Percentiles rank a stretch among this genome's conserved stretches.
phyloP scores from a whole-genome alignment of 2,888 invertebrate species.

The Phania funesta region DNA sequence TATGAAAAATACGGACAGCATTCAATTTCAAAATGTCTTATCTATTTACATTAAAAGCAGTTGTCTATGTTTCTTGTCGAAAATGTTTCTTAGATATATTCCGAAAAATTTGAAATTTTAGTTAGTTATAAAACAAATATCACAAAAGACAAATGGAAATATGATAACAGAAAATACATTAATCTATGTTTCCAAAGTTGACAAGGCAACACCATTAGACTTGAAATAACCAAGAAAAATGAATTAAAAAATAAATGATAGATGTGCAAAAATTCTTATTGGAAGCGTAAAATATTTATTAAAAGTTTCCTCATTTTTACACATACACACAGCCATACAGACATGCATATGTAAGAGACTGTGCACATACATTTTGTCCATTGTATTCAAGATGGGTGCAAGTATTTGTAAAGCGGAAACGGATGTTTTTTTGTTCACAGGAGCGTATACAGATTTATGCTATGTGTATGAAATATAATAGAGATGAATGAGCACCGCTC shows the following conservation, averaged over 20 bases:
- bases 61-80: not conserved
- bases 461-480: too few relatives aligned
- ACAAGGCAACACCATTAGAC: too few relatives aligned
- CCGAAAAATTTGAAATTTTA: too few relatives aligned
- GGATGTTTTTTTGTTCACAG: constrained; percentile 36
- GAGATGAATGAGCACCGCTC: not conserved
- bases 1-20: too few relatives aligned
- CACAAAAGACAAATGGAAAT: too few relatives aligned
- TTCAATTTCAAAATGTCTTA: too few relatives aligned
- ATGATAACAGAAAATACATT: too few relatives aligned
- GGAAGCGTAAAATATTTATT: constrained; percentile 22
- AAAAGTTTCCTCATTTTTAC: not conserved
- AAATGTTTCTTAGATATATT: not conserved
- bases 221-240: not conserved
- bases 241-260: not conserved
- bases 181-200: too few relatives aligned
- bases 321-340: too few relatives aligned
- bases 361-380: not conserved
- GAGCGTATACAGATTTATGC: too few relatives aligned
- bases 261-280: not conserved
- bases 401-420: constrained; percentile 35
- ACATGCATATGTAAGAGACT: not conserved
- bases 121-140: too few relatives aligned
- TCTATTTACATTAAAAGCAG: not conserved
- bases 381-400: not conserved